Base-by-base conservation (phyloP, 2,797 vertebrate species). In the Rhinichthys osculus region DNA sequence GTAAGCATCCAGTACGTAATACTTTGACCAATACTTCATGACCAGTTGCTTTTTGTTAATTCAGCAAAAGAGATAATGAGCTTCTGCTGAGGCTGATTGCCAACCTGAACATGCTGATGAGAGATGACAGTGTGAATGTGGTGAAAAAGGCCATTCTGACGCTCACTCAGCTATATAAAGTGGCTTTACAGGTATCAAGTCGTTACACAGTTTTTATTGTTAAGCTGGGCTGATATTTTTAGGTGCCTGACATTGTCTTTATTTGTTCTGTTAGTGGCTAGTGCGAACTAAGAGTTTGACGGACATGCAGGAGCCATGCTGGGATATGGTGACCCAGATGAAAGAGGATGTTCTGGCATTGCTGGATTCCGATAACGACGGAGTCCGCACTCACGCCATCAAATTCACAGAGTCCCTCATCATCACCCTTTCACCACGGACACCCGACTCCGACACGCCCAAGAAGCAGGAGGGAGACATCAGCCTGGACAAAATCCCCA, bases 71-170 rank as follows among this genome's bases (percentile, higher is more conserved):
- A 70, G 98, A 99, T 93, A 98, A 96, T 0, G 98, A 98, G 92
- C 95, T 99, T 30, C 92, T 99, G 66, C 93, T 97, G 44, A 95
- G 97, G 87, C 94, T 99, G 19, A 96, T 99, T 0, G 98, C 97
- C 11, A 99, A 99, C 91, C 94, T 99, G 78, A 98, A 99, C 94
- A 98, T 98, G 97, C 86, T 98, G 70, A 92, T 98, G 87, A 95
- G 94, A 83, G 97, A 99, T 0, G 98, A 98, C 30, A 98, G 98
- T 0, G 97, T 99, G 59, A 99, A 99, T 0, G 97, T 99, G 90
- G 97, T 98, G 80, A 99, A 99, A 89, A 98, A 97, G 23, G 97
- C 97, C 87, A 97, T 99, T 90, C 96, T 99, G 66, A 97, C 97
- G 7, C 96, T 99, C 93, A 99, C 97, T 0, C 97, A 99, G 91